Evolutionary conservation across 2,797 vertebrate genomes (phyloP), one percentile per base, ranked within the genome.

Genomic region (Schizopygopsis pylzovi): DNA sequence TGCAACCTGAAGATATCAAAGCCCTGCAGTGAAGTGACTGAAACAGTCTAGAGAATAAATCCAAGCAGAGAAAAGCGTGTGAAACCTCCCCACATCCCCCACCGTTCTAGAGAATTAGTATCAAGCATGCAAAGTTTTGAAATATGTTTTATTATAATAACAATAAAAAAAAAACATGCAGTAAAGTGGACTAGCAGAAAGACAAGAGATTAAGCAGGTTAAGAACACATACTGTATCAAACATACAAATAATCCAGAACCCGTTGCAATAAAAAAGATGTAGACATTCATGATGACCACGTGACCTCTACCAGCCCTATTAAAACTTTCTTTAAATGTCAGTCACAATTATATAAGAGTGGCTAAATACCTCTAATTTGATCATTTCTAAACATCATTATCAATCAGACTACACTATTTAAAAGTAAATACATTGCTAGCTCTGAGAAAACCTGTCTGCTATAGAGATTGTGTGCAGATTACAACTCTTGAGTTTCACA

Each of bases 61-160:
- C 89, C 88, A 92, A 93, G 92, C 92, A 93, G 92, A 93, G 92
- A 92, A 92, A 90, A 76, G 41, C 25, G 43, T 84, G 88, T 56
- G 61, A 52, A 1, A 49, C 75, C 89, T 61, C 25, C 25, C 47
- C 88, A 81, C 1, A 20, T 49, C 47, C 77, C 68, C 25, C 72
- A 81, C 81, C 1, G 70, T 16, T 22, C 7, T 82, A 83, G 54
- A 85, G 16, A 65, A 63, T 67, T 75, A 70, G 84, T 52, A 68
- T 78, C 25, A 83, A 59, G 67, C 73, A 84, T 25, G 81, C 68
- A 89, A 25, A 45, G 56, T 71, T 61, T 81, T 86, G 20, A 76
- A 81, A 41, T 0, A 20, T 1, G 8, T 70, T 84, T 78, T 78
- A 78, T 84, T 78, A 68, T n/a, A 16, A 25, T 28, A 56, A 70